phyloP scores from a whole-genome alignment of 2,888 invertebrate genomes.

The Lottia gigantea region DNA sequence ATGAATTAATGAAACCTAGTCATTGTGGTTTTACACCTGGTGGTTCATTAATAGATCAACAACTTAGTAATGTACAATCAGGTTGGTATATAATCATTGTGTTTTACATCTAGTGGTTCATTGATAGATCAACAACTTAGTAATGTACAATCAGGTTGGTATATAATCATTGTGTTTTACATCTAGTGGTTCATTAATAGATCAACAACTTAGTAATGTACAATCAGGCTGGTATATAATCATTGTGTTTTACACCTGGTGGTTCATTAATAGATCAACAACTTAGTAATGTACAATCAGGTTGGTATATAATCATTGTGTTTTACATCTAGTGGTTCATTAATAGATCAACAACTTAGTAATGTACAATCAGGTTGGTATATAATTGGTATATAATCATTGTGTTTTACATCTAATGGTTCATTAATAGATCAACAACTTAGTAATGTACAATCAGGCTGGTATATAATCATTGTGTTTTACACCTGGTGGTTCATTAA shows the following conservation, averaged over 20 bases:
- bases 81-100: slow-evolving; percentile 15
- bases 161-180: too few species aligned
- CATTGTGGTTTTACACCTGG: slow-evolving; percentile 42
- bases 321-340: slow-evolving; percentile 16
- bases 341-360: slow-evolving; percentile 33
- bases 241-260: background rate
- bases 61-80: slow-evolving; percentile 31
- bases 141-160: slow-evolving; percentile 30
- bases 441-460: slow-evolving; percentile 30
- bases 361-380: slow-evolving; percentile 29
- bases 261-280: slow-evolving; percentile 34
- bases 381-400: slow-evolving; percentile 11
- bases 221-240: slow-evolving; percentile 25
- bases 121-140: slow-evolving; percentile 35
- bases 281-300: slow-evolving; percentile 30
- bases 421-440: slow-evolving; percentile 35
- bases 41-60: slow-evolving; percentile 32
- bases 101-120: slow-evolving; percentile 13
- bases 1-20: slow-evolving; percentile 28
- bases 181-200: slow-evolving; percentile 27
- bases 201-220: slow-evolving; percentile 31
- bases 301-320: slow-evolving; percentile 12
- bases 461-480: too few species aligned
- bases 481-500: slow-evolving; percentile 22
- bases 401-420: slow-evolving; percentile 3